Evolutionary conservation across 2,113 vertebrate species (phyloP), one percentile per base, ranked within the genome.

Genomic region (Gallinago undulata): DNA sequence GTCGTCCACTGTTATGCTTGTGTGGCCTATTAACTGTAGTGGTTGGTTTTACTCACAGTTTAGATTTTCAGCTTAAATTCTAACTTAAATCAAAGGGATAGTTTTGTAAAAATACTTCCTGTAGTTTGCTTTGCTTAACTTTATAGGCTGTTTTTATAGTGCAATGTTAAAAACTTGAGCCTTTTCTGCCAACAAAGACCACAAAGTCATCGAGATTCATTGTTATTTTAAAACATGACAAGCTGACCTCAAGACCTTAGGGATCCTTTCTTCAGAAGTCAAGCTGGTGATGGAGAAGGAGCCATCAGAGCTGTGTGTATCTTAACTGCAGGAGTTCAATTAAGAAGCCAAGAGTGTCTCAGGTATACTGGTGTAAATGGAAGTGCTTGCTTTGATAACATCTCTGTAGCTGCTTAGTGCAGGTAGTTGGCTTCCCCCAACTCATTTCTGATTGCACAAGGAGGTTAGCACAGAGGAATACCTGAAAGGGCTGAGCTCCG

Each of bases 261-360:
- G 87, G 84, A 76, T 89, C 93, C 70, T 96, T 96, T 94, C 95
- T 75, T 94, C 93, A 96, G 87, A 96, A 95, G 87, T 93, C 87
- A 95, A 93, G 83, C 83, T 92, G 85, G 76, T 90, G 90, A 78
- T 94, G 90, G 90, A 88, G 86, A 94, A 96, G 92, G 69, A 94
- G 60, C 92, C 88, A 92, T 92, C 88, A 94, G 93, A 95, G 73
- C 72, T 75, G 53, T 93, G 90, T 93, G 92, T 95, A 86, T 90
- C 92, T 95, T 78, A 92, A 90, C 96, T 88, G 92, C 79, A 90
- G 90, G 96, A 93, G 96, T 96, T 97, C 96, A 96, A 94, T 97
- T 96, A 97, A 96, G 94, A 95, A 96, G 90, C 92, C 90, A 92
- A 89, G 80, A 95, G 93, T 96, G 90, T 93, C 92, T 94, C 92